phyloP scores from a whole-genome alignment of 2,888 invertebrate species.

The Argyra leucocephala region DNA sequence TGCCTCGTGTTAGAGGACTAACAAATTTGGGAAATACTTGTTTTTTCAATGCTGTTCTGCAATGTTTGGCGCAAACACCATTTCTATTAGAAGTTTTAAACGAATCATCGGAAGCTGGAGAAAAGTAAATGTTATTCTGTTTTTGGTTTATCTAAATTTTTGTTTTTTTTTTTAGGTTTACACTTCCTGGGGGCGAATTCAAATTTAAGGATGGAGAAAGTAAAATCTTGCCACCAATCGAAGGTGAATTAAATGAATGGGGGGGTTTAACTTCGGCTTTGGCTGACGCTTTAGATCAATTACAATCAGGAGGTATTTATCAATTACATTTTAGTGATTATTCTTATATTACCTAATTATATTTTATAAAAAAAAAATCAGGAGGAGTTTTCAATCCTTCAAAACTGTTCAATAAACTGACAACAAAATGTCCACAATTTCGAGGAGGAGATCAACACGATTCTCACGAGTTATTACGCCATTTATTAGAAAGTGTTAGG shows the following conservation, averaged over 20 bases:
- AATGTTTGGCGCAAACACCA: slow-evolving; percentile 81
- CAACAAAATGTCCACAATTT: slow-evolving; percentile 68
- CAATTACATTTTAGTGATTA: neutral
- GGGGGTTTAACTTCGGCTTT: slow-evolving; percentile 57
- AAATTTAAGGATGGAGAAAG: slow-evolving; percentile 47
- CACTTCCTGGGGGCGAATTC: slow-evolving; percentile 61
- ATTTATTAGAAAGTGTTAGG: slow-evolving; percentile 79
- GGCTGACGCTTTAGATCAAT: slow-evolving; percentile 58
- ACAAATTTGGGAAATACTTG: slow-evolving; percentile 92
- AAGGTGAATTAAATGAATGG: slow-evolving; percentile 60
- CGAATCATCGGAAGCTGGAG: slow-evolving; percentile 58
- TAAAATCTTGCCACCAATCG: slow-evolving; percentile 53
- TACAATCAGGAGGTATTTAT: slow-evolving; percentile 48
- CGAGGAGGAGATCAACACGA: slow-evolving; percentile 94
- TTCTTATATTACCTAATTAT: neutral
- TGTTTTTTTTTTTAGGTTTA: slow-evolving; percentile 46
- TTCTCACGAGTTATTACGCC: slow-evolving; percentile 85
- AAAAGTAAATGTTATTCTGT: slow-evolving; percentile 41
- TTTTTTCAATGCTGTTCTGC: slow-evolving; percentile 93
- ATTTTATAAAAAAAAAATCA: slow-evolving; percentile 25
- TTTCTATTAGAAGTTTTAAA: slow-evolving; percentile 61
- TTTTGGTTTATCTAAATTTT: neutral
- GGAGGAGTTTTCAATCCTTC: slow-evolving; percentile 58
- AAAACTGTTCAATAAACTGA: slow-evolving; percentile 55
- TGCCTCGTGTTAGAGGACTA: slow-evolving; percentile 65